Base-by-base conservation (phyloP, 2,888 invertebrate species). In the Cartodere bifasciata region DNA sequence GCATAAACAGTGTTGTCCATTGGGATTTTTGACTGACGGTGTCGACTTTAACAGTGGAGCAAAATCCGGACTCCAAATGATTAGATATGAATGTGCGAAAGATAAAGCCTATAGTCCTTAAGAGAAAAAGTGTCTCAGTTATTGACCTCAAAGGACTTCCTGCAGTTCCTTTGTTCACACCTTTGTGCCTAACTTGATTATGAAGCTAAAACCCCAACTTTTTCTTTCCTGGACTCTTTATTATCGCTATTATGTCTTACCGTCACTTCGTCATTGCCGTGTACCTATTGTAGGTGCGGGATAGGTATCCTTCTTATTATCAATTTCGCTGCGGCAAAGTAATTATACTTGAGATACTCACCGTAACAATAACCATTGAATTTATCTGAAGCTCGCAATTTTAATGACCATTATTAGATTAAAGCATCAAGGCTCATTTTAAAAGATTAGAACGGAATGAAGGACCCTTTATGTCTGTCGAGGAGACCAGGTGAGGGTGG, bases 401-500 rank as follows among this genome's bases (percentile, higher is more conserved):
- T 50, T 49, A 48, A 49, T 49, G 48, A 51, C 47, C 49, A 38
- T 51, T 49, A 51, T 51, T 51, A 48, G 50, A 51, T 51, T 50
- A 49, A 47, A 42, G 44, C 49, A 38, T 50, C 46, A 46, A 44
- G 46, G 45, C 9, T 41, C 45, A 49, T 43, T 50, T 48, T 48
- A 47, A 50, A 49, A 50, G 50, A 50, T 50, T 50, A 50, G 45
- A 41, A 45, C n/a, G n/a, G n/a, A n/a, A n/a, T n/a, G n/a, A n/a
- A 42, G 38, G 35, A 23, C 36, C 36, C 26, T 45, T 46, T 46
- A 47, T 44, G 42, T 41, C 41, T 35, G 39, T 42, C 38, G 45
- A 48, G 47, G 48, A 41, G 41, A 38, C 44, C 50, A 50, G 50
- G 50, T 50, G 44, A 49, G 47, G 44, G 42, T 20, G 7, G n/a